Evolutionary conservation across 2,797 vertebrate species (phyloP), one percentile per base, ranked within the genome.

Genomic region (Sparidentex hasta): DNA sequence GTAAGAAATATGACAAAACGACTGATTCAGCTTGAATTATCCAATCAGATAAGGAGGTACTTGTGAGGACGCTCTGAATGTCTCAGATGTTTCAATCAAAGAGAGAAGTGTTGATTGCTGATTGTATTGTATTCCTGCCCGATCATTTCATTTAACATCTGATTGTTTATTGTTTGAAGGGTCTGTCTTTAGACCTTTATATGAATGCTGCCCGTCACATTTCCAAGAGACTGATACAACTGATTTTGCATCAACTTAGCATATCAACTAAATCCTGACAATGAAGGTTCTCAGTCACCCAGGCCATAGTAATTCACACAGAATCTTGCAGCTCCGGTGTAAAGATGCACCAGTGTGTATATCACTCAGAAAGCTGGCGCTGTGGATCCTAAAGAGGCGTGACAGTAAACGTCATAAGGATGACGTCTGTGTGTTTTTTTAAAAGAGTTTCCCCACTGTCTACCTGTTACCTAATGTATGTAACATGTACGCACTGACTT

Each of bases 151-250:
- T 72, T 64, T 56, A 56, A 71, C 33, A 17, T 21, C 11, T 88
- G 88, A 91, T 91, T 91, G 74, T n/a, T 12, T 27, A 65, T 89
- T 88, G 84, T 87, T 48, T 57, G 52, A 41, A 61, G 43, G 23
- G 13, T 33, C 20, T 9, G 8, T 59, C 57, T 76, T 55, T 54
- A 43, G 16, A 48, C 29, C 20, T 61, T 21, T 6, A 43, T 41
- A 23, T 51, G 38, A 81, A 70, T 7, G 14, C 56, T 61, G n/a
- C 11, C 23, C 0, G 17, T 55, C 41, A 55, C 38, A 38, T 38
- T 38, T 38, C 11, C 38, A 2, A 38, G 38, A 38, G 38, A 38
- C 9, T 38, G 38, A 38, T 38, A 11, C 33, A n/a, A 29, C 12
- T 47, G 20, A 75, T 56, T 55, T 29, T 57, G 18, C 20, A 66